A percentile compares a stretch with the other conserved stretches of the same genome.
Conservation (phyloP, 2,113 vertebrate species). For the Megaleporinus macrocephalus region DNA sequence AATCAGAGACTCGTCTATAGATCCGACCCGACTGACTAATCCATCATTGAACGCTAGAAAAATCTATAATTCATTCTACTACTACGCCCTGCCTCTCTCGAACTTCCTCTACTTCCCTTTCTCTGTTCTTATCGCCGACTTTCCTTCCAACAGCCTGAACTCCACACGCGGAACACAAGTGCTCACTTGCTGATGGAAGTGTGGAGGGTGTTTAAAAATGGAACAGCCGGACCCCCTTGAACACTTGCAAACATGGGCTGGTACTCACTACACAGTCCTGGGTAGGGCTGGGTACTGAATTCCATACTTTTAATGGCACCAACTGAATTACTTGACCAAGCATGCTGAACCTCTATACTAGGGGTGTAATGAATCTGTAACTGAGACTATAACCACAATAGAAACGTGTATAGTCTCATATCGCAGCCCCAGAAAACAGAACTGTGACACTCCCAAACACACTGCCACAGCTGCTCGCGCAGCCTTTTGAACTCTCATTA, state of each 20-base stretch:
- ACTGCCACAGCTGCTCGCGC: no score
- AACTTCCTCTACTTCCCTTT: background rate
- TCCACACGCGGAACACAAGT: background rate
- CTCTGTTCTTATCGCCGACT: background rate
- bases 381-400: no score
- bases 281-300: background rate
- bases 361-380: no score
- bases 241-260: background rate
- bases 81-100: background rate
- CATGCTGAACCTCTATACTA: no score
- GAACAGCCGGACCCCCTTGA: background rate
- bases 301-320: background rate
- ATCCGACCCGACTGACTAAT: slow-evolving; percentile 14
- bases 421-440: no score
- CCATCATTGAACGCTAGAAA: background rate
- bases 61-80: background rate
- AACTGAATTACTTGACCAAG: no score
- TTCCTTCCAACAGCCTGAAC: background rate
- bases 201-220: background rate
- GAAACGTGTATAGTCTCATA: no score
- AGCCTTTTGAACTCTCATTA: no score
- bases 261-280: background rate
- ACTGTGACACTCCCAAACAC: no score
- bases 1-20: background rate
- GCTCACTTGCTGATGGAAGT: background rate